These are phyloP conservation scores for Myanophis thanlyinensis DNA, from an alignment of 2,113 vertebrate genomes.

Conservation along the genomic window DNA sequence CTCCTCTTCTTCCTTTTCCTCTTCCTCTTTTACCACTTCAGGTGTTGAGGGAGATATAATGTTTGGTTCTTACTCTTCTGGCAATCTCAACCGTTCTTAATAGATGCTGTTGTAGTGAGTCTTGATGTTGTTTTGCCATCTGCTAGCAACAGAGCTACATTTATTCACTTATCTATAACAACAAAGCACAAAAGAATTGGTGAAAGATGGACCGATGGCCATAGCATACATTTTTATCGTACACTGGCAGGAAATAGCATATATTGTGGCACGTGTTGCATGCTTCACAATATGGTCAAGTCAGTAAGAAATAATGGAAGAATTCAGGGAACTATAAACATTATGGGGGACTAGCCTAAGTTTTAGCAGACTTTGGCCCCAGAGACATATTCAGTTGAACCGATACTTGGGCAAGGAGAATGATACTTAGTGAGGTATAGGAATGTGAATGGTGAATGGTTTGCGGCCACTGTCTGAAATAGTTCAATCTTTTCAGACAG, in stretches of 20 bases:
- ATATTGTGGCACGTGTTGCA: background rate
- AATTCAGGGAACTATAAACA: background rate
- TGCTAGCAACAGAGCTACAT: background rate
- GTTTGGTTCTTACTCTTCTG: background rate
- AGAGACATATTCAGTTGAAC: background rate
- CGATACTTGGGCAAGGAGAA: background rate
- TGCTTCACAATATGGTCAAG: background rate
- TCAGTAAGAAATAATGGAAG: background rate
- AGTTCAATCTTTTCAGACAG: background rate
- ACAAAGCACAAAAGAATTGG: background rate
- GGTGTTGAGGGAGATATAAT: background rate
- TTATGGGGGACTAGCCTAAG: background rate
- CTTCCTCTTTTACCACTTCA: background rate
- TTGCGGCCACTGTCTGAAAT: background rate
- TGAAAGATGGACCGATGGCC: background rate
- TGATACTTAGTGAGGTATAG: background rate
- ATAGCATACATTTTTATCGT: background rate
- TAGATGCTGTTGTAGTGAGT: background rate
- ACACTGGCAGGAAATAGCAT: background rate
- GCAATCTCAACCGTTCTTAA: background rate
- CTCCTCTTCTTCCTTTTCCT: background rate
- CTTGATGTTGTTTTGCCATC: background rate
- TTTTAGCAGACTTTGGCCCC: background rate
- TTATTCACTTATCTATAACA: background rate
- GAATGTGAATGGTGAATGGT: background rate